A percentile compares a stretch with the other conserved stretches of the same genome.
phyloP scores from a whole-genome alignment of 1,140 invertebrate genomes.

The Cryptotermes secundus region DNA sequence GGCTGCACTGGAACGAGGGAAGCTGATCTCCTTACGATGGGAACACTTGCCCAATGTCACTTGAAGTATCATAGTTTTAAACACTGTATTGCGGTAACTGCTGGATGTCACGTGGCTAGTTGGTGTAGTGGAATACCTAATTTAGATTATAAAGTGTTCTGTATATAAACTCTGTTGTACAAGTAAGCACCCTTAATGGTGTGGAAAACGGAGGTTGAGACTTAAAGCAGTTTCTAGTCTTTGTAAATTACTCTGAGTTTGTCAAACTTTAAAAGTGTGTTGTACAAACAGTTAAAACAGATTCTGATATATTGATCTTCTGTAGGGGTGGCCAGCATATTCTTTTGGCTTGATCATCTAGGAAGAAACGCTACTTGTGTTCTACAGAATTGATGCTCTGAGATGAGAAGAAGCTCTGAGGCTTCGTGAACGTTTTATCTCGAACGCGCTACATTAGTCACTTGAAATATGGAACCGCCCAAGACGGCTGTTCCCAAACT shows the following conservation, averaged over 20 bases:
- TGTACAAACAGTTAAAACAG: not conserved
- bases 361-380: too few species aligned
- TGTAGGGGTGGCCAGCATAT: not conserved
- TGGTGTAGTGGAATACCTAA: not conserved
- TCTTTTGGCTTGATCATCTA: too few species aligned
- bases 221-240: not conserved
- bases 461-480: too few species aligned
- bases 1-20: not conserved
- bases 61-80: not conserved
- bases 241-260: not conserved
- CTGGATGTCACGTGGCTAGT: not conserved
- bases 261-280: constrained; percentile 12
- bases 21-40: not conserved
- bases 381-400: too few species aligned
- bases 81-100: not conserved
- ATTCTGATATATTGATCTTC: not conserved
- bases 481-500: too few species aligned
- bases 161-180: not conserved
- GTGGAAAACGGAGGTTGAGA: not conserved
- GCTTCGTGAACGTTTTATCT: too few species aligned
- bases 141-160: not conserved
- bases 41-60: not conserved
- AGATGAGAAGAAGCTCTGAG: too few species aligned
- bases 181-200: not conserved
- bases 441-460: too few species aligned